Conservation (phyloP, 2,888 invertebrate genomes). For the Diarsia dahlii region DNA sequence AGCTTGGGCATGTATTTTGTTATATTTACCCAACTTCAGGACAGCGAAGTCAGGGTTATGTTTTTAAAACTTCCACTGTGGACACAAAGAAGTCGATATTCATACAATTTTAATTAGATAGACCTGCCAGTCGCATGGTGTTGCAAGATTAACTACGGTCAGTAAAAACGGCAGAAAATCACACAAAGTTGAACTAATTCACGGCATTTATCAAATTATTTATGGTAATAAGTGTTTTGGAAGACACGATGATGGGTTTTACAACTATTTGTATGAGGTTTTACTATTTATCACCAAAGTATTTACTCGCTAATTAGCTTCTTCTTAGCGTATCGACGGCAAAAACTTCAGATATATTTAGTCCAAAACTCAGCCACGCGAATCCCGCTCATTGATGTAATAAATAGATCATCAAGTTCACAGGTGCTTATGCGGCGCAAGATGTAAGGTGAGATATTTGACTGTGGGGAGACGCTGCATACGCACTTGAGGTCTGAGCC, state of each 20-base stretch:
- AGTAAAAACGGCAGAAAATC: neutral
- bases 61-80: neutral
- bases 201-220: conserved; percentile 35
- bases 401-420: too few relatives aligned
- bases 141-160: conserved; percentile 24
- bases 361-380: too few relatives aligned
- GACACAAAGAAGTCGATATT: neutral
- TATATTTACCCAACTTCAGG: neutral
- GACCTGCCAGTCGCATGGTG: conserved; percentile 20
- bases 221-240: conserved; percentile 23
- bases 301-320: conserved; percentile 2
- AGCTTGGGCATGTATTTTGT: neutral
- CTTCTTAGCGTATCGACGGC: too few relatives aligned
- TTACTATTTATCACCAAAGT: neutral
- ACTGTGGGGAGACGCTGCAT: too few relatives aligned
- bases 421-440: too few relatives aligned
- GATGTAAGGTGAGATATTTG: too few relatives aligned
- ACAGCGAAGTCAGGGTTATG: neutral
- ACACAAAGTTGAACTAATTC: conserved; percentile 16
- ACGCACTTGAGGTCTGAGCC: too few relatives aligned
- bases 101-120: conserved; percentile 36
- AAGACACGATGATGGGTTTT: conserved; percentile 5
- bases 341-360: too few relatives aligned
- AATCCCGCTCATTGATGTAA: too few relatives aligned
- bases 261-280: neutral